Evolutionary conservation across 1,140 invertebrate genomes (phyloP), one percentile per base, ranked within the genome.

Genomic region (Archegozetes longisetosus): DNA sequence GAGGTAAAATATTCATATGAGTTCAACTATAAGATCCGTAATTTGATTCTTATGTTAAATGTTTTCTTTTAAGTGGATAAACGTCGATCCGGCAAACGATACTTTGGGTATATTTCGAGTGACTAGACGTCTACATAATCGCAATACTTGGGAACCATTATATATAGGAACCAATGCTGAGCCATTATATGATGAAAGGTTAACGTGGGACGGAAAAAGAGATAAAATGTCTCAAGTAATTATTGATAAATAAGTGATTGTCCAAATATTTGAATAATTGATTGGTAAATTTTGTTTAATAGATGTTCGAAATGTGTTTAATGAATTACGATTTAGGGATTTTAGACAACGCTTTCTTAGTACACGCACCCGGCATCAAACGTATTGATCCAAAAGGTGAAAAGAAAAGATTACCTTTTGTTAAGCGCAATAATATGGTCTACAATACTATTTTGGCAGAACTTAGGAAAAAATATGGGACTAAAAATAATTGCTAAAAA

Each of bases 201-300:
- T 89, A 58, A 82, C 82, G 2, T 88, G 85, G 85, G 85, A 89
- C 71, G 85, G 85, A 17, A 77, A 79, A 50, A 83, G 85, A 64
- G 85, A 88, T 67, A 88, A 88, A 76, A 88, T 88, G 85, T 80
- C 87, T 40, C 89, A 92, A 79, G 85, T 86, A 70, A 70, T 57
- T 51, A 58, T 1, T 14, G 13, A n/a, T 23, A 49, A 17, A 12
- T 26, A 22, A n/a, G n/a, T n/a, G n/a, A n/a, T n/a, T n/a, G n/a
- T n/a, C 4, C 29, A n/a, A 55, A 49, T 62, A 53, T 24, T 9
- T 51, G 6, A 23, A 13, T n/a, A 29, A 46, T 25, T 59, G 17
- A 60, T 32, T 24, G 29, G 14, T 61, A 50, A 1, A 50, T 50
- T 13, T 60, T 55, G 28, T 56, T 61, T 74, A 72, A 20, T 67